phyloP scores from a whole-genome alignment of 2,888 invertebrate genomes.

The Frankliniella intonsa region DNA sequence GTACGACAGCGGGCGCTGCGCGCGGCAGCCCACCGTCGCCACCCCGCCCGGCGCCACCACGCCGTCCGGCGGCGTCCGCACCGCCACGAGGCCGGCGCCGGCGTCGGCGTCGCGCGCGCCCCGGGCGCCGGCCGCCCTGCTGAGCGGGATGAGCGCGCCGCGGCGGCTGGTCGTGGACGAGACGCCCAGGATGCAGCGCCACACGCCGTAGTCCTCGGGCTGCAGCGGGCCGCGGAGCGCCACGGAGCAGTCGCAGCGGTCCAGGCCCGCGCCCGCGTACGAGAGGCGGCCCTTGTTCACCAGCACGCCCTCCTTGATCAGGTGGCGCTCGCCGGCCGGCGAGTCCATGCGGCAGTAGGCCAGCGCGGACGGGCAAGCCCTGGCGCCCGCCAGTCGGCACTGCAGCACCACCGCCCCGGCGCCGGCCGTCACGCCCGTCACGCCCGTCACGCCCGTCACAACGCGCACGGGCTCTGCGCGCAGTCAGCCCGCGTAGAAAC shows the following conservation, averaged over 20 bases:
- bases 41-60: background rate
- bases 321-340: background rate
- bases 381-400: background rate
- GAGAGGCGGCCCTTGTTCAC: background rate
- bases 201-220: background rate
- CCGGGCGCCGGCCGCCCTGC: background rate
- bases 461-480: background rate
- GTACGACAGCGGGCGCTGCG: background rate
- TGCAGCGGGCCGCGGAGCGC: background rate
- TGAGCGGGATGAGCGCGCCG: background rate
- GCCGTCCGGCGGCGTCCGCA: background rate
- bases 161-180: background rate
- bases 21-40: slow-evolving; percentile 6
- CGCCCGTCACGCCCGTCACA: background rate
- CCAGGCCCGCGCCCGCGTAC: background rate
- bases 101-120: background rate
- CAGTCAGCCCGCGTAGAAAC: too few relatives aligned
- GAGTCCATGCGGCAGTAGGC: background rate
- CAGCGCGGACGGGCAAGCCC: background rate
- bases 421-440: background rate
- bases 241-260: background rate
- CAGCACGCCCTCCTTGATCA: background rate
- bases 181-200: background rate
- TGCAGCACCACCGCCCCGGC: background rate
- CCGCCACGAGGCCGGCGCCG: background rate